A percentile compares a stretch with the other conserved stretches of the same genome.
Evolutionary conservation across 2,888 invertebrate species (phyloP).

Genomic region (Tubiluchus corallicola): DNA sequence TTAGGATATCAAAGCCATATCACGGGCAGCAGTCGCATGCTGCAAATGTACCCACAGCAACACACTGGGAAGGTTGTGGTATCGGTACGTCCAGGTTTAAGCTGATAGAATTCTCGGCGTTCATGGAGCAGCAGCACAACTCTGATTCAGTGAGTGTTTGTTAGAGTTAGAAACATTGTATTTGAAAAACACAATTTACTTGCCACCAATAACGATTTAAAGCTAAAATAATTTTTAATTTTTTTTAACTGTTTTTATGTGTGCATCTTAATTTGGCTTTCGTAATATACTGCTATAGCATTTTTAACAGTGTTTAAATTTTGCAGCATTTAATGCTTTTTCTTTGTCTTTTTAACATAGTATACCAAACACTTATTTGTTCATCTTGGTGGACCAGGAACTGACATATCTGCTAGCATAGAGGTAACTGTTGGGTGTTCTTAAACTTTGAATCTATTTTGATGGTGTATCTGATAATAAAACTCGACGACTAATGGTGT

Average conservation of each 20-base stretch:
- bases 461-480: too few species aligned
- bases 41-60: too few species aligned
- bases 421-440: too few species aligned
- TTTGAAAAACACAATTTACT: neutral
- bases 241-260: neutral
- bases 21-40: too few species aligned
- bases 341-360: constrained; percentile 38
- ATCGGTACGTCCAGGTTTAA: constrained; percentile 92
- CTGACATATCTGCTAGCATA: too few species aligned
- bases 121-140: constrained; percentile 65
- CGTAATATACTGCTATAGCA: constrained; percentile 6
- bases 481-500: too few species aligned
- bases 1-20: too few species aligned
- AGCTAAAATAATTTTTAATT: neutral
- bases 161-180: constrained; percentile 4
- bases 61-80: constrained; percentile 51
- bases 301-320: too few species aligned
- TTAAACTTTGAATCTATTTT: too few species aligned
- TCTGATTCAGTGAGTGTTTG: neutral
- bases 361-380: constrained; percentile 94
- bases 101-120: constrained; percentile 92
- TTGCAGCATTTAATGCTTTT: too few species aligned
- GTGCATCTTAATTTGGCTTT: constrained; percentile 6
- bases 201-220: neutral
- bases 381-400: constrained; percentile 78